phyloP scores from a whole-genome alignment of 37 sponge, comb jelly and placozoan species.

The Eunapius fragilis region DNA sequence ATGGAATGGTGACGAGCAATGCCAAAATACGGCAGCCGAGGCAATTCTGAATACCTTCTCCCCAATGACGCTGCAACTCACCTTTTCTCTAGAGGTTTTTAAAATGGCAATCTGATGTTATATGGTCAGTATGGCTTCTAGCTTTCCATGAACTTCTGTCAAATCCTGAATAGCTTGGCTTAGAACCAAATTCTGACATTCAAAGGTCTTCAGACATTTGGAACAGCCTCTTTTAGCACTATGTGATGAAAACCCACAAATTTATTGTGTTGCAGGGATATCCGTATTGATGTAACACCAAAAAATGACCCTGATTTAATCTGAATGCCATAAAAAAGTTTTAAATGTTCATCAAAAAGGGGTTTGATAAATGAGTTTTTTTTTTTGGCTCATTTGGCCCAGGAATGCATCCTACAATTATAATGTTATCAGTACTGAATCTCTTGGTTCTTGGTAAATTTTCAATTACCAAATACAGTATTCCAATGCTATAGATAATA shows the following conservation, averaged over 20 bases:
- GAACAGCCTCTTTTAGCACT: slow-evolving; percentile 47
- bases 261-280: slow-evolving; percentile 43
- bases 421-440: slow-evolving; percentile 39
- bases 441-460: slow-evolving; percentile 48
- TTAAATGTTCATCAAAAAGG: slow-evolving; percentile 23
- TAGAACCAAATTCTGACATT: slow-evolving; percentile 3
- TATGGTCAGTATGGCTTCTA: background rate
- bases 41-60: slow-evolving; percentile 39
- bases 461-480: slow-evolving; percentile 38
- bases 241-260: slow-evolving; percentile 43
- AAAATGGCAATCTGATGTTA: too few species aligned
- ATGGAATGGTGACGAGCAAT: slow-evolving; percentile 28
- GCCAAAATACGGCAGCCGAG: slow-evolving; percentile 39
- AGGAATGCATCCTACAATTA: slow-evolving; percentile 51
- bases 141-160: slow-evolving; percentile 31
- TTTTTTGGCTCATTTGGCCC: slow-evolving; percentile 48
- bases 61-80: slow-evolving; percentile 17
- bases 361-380: slow-evolving; percentile 34
- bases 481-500: slow-evolving; percentile 31
- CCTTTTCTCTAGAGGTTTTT: slow-evolving; percentile 15
- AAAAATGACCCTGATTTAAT: background rate
- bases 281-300: slow-evolving; percentile 1
- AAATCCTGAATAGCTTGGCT: slow-evolving; percentile 41
- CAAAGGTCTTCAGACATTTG: slow-evolving; percentile 54
- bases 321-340: slow-evolving; percentile 21